phyloP scores from a whole-genome alignment of 2,888 invertebrate species.

The Stenodema calcarata region DNA sequence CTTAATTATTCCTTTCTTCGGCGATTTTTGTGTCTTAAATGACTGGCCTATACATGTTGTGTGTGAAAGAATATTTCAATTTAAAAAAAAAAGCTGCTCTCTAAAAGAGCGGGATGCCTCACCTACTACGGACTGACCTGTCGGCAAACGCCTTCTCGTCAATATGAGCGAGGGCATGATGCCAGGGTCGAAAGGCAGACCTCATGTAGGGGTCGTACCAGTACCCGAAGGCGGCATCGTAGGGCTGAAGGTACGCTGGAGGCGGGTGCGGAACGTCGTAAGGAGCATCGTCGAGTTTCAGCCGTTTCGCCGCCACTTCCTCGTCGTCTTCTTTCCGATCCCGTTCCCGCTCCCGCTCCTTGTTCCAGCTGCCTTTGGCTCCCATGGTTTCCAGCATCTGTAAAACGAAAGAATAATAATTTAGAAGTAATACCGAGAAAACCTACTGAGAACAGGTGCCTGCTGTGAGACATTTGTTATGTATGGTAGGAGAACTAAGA shows the following conservation, averaged over 20 bases:
- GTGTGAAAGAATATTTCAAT: neutral
- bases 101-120: constrained; percentile 23
- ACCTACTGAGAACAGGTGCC: too few relatives aligned
- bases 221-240: constrained; percentile 57
- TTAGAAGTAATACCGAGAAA: too few relatives aligned
- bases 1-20: too few relatives aligned
- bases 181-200: constrained; percentile 64
- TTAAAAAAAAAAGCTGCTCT: constrained; percentile 24
- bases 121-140: constrained; percentile 59
- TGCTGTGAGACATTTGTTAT: too few relatives aligned
- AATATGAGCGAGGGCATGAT: constrained; percentile 59
- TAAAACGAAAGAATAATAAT: neutral
- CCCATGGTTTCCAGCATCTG: constrained; percentile 46
- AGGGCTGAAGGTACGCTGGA: constrained; percentile 63
- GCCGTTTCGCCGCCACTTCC: constrained; percentile 55
- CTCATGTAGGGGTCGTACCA: constrained; percentile 55
- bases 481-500: too few relatives aligned
- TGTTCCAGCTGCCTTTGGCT: constrained; percentile 42
- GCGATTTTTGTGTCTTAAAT: too few relatives aligned
- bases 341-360: constrained; percentile 20
- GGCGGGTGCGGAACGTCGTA: constrained; percentile 60
- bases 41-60: too few relatives aligned
- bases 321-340: constrained; percentile 50
- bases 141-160: constrained; percentile 59
- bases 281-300: constrained; percentile 54